A percentile compares a stretch with the other conserved stretches of the same genome.
These are phyloP conservation scores for Drosophila nigritarsus DNA, from an alignment of 2,888 invertebrate genomes.

Conservation along the genomic window DNA sequence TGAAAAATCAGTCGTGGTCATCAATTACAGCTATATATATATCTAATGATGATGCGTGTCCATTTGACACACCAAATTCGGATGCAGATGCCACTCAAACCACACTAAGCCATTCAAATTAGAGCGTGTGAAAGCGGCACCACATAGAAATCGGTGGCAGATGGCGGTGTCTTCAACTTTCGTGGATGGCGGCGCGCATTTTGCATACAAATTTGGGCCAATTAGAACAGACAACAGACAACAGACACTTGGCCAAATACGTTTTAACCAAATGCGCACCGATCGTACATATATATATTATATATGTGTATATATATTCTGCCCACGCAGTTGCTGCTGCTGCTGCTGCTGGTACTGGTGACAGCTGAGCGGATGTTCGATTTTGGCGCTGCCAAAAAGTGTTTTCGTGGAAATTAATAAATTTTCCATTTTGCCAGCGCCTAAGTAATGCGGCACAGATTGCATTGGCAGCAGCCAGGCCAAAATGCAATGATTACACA, in stretches of 20 bases:
- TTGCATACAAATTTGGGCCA: conserved; percentile 76
- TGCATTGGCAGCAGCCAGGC: conserved; percentile 9
- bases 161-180: conserved; percentile 45
- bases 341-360: conserved; percentile 18
- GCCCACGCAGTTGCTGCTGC: conserved; percentile 58
- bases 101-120: conserved; percentile 63
- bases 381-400: conserved; percentile 40
- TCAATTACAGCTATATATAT: not conserved
- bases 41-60: conserved; percentile 7
- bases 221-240: conserved; percentile 57
- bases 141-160: conserved; percentile 51
- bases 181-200: conserved; percentile 43
- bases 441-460: conserved; percentile 9
- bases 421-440: conserved; percentile 17
- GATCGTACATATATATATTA: conserved; percentile 4
- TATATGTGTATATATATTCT: not conserved
- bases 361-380: conserved; percentile 67
- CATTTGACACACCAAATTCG: conserved; percentile 37
- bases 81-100: conserved; percentile 20
- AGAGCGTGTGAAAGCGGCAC: conserved; percentile 75
- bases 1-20: not conserved
- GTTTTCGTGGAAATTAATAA: conserved; percentile 29
- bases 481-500: conserved; percentile 30
- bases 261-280: conserved; percentile 53
- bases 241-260: conserved; percentile 33